Percentiles rank a stretch among this genome's conserved stretches.
Evolutionary conservation across 1,140 invertebrate genomes (phyloP).

Genomic region (Copidosoma floridanum): DNA sequence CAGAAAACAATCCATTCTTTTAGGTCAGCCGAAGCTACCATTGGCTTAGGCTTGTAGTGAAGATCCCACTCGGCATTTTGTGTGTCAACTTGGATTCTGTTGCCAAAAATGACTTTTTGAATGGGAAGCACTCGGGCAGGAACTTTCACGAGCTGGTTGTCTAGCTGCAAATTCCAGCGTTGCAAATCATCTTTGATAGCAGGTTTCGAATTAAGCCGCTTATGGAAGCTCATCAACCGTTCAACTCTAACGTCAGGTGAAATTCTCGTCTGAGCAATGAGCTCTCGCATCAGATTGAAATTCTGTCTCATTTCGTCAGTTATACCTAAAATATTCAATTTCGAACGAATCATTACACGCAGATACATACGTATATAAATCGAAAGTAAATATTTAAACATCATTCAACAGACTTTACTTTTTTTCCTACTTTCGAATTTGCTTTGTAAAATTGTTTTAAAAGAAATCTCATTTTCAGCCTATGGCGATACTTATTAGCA

Average conservation of each 20-base stretch:
- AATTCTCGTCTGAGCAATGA: constrained; percentile 65
- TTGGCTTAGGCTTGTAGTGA: background rate
- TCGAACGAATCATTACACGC: no score
- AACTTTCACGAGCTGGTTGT: constrained; percentile 59
- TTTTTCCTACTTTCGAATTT: no score
- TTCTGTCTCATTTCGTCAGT: constrained; percentile 62
- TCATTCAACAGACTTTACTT: no score
- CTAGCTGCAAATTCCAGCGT: constrained; percentile 65
- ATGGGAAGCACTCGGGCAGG: constrained; percentile 51
- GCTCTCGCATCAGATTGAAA: constrained; percentile 63
- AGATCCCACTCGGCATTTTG: constrained; percentile 40
- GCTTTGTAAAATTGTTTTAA: no score
- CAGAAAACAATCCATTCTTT: background rate
- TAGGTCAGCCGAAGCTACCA: background rate
- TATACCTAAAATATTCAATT: no score
- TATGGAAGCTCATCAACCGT: constrained; percentile 63
- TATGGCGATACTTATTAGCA: no score
- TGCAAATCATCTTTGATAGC: constrained; percentile 60
- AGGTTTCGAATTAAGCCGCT: constrained; percentile 53
- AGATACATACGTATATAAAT: no score
- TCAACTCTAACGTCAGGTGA: constrained; percentile 61
- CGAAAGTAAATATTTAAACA: no score
- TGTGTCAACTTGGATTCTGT: background rate
- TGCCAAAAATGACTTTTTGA: background rate
- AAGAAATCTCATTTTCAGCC: no score